A percentile compares a stretch with the other conserved stretches of the same genome.
These are phyloP conservation scores for Meiosimyza decipiens DNA, from an alignment of 2,888 invertebrate species.

Conservation along the genomic window DNA sequence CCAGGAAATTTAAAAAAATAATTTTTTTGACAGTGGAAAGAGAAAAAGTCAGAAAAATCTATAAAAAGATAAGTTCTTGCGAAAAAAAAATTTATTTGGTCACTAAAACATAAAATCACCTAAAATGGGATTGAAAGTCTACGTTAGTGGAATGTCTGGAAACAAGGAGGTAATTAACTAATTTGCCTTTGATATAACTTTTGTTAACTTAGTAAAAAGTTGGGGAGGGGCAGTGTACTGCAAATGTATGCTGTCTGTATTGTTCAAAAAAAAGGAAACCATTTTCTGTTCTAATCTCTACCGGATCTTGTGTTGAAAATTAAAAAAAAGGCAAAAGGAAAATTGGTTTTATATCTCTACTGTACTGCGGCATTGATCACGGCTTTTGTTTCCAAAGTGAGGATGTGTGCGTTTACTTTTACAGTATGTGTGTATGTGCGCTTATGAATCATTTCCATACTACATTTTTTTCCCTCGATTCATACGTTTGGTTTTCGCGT, in stretches of 20 bases:
- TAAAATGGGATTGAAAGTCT: conserved; percentile 88
- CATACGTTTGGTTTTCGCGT: no score
- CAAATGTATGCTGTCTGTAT: no score
- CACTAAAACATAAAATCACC: conserved; percentile 30
- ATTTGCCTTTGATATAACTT: no score
- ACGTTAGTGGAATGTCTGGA: conserved; percentile 91
- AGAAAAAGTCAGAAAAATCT: conserved; percentile 39
- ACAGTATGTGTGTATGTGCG: conserved; percentile 36
- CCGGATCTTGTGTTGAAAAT: no score
- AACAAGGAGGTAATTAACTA: conserved; percentile 84
- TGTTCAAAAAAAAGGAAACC: no score
- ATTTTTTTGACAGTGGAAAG: conserved; percentile 27
- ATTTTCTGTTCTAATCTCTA: no score
- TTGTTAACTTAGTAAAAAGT: no score
- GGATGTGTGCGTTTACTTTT: conserved; percentile 20
- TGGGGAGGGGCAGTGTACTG: no score
- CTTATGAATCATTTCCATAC: conserved; percentile 46
- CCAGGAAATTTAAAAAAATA: background rate
- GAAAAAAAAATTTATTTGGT: conserved; percentile 31
- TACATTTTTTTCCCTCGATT: conserved; percentile 36
- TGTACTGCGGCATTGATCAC: conserved; percentile 53
- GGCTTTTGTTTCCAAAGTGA: conserved; percentile 42
- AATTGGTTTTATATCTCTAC: no score
- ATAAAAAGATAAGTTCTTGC: conserved; percentile 42
- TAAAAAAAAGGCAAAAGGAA: no score